These are phyloP conservation scores for Falco columbarius DNA, from an alignment of 2,797 vertebrate species.

Conservation along the genomic window DNA sequence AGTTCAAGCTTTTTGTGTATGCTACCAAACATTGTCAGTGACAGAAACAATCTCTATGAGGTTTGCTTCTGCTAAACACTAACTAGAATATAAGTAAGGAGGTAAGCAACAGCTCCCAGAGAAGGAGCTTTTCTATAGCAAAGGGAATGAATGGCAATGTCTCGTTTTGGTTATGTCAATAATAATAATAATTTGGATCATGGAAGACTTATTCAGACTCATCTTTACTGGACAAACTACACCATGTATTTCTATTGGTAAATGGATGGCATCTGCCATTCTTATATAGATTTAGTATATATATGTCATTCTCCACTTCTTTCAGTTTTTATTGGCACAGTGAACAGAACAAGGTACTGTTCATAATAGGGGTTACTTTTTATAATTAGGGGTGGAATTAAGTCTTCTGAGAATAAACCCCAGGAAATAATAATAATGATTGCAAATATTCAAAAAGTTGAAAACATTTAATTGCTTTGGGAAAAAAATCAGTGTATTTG, in stretches of 20 bases:
- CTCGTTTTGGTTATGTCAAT: background rate
- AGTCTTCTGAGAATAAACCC: background rate
- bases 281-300: background rate
- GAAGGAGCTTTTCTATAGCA: background rate
- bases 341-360: background rate
- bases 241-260: background rate
- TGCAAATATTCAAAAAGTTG: background rate
- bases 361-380: background rate
- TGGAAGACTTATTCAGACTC: background rate
- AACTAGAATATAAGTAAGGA: background rate
- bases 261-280: background rate
- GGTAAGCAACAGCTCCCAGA: background rate
- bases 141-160: background rate
- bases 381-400: background rate
- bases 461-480: conserved; percentile 45
- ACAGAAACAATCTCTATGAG: background rate
- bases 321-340: background rate
- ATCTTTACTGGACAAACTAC: background rate
- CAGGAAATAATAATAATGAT: background rate
- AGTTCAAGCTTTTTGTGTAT: background rate
- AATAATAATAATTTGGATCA: background rate
- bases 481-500: background rate
- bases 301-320: background rate
- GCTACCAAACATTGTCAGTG: background rate
- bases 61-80: background rate